Evolutionary conservation across 2,888 invertebrate species (phyloP).

Genomic region (Trichacis sp.): DNA sequence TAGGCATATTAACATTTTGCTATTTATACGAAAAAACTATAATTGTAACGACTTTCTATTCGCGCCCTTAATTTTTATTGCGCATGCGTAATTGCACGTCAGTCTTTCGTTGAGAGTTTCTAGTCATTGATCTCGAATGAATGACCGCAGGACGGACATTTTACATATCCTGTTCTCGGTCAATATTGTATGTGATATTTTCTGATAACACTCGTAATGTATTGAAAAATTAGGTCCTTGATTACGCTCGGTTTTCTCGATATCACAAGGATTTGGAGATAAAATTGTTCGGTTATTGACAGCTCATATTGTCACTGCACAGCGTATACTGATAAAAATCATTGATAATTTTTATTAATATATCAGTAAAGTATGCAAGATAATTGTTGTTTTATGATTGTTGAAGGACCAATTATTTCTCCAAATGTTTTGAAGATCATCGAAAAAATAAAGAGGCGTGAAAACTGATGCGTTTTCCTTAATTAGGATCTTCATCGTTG

Average conservation of each 20-base stretch:
- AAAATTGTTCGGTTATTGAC: background rate
- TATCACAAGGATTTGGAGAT: slow-evolving; percentile 7
- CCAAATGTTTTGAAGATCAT: background rate
- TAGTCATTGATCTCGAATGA: slow-evolving; percentile 29
- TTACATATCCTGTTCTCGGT: slow-evolving; percentile 27
- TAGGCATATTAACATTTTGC: slow-evolving; percentile 28
- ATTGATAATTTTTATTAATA: background rate
- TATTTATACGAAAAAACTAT: slow-evolving; percentile 14
- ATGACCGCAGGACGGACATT: slow-evolving; percentile 12
- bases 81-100: slow-evolving; percentile 10
- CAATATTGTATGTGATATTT: slow-evolving; percentile 45
- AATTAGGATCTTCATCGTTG: slow-evolving; percentile 15
- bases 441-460: background rate
- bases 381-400: background rate
- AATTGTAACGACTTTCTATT: slow-evolving; percentile 8
- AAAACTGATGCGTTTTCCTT: slow-evolving; percentile 8
- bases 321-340: background rate
- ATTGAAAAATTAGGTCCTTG: slow-evolving; percentile 18
- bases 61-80: slow-evolving; percentile 14
- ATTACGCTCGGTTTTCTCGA: slow-evolving; percentile 10
- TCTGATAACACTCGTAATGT: slow-evolving; percentile 27
- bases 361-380: background rate
- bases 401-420: background rate
- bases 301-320: too few species aligned
- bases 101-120: slow-evolving; percentile 12